phyloP scores from a whole-genome alignment of 1,140 invertebrate genomes.

The Reticulitermes speratus region DNA sequence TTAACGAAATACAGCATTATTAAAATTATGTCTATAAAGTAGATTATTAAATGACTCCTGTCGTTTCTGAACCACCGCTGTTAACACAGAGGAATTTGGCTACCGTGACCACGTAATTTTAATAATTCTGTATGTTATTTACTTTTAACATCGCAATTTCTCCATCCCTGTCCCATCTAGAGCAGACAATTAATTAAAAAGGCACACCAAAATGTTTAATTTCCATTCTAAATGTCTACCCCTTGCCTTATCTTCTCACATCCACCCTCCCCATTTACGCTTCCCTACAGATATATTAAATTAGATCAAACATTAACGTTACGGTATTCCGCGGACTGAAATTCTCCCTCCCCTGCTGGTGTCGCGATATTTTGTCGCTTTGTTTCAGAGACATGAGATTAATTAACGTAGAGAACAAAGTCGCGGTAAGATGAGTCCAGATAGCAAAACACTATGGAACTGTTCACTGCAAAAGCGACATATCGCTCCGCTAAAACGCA shows the following conservation, averaged over 20 bases:
- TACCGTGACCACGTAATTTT: not conserved
- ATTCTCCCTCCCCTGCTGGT: not conserved
- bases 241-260: not conserved
- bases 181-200: not conserved
- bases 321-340: not conserved
- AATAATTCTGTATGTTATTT: not conserved
- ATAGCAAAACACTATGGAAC: not conserved
- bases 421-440: slow-evolving; percentile 9
- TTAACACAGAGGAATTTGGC: not conserved
- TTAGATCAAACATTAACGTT: slow-evolving; percentile 3
- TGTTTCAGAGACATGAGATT: slow-evolving; percentile 6
- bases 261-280: not conserved
- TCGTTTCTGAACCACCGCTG: not conserved
- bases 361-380: slow-evolving; percentile 12
- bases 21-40: not conserved
- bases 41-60: not conserved
- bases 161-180: not conserved
- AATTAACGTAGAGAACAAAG: slow-evolving; percentile 5
- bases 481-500: no score
- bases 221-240: not conserved
- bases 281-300: slow-evolving; percentile 1
- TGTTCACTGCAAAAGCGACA: no score
- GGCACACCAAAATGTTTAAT: not conserved
- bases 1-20: not conserved
- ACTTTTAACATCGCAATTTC: not conserved